Evolutionary conservation across 2,888 invertebrate genomes (phyloP).

Genomic region (Melanchra persicariae): DNA sequence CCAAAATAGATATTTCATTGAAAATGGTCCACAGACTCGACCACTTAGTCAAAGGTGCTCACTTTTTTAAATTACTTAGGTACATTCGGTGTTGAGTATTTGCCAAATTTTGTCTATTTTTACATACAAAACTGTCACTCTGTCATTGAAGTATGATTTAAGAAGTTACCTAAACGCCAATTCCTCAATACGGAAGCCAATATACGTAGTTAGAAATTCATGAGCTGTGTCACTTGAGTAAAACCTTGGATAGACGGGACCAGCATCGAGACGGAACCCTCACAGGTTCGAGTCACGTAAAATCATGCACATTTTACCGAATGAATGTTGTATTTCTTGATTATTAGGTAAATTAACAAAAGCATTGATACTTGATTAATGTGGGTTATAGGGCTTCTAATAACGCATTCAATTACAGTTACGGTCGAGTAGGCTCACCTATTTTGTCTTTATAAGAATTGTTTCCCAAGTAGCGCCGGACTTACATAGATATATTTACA

Average conservation of each 20-base stretch:
- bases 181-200: background rate
- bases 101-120: too few relatives aligned
- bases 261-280: background rate
- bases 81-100: too few relatives aligned
- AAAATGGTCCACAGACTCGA: background rate
- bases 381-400: constrained; percentile 13
- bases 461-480: background rate
- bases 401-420: constrained; percentile 28
- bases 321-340: background rate
- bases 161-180: too few relatives aligned
- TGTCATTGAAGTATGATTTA: too few relatives aligned
- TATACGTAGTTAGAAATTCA: background rate
- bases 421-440: background rate
- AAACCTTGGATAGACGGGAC: background rate
- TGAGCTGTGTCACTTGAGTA: background rate
- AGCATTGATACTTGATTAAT: constrained; percentile 1
- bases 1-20: background rate
- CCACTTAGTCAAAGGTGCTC: too few relatives aligned
- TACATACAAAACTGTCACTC: too few relatives aligned
- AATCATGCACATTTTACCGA: background rate
- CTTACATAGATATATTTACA: too few relatives aligned
- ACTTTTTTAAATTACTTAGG: too few relatives aligned
- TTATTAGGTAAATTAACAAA: background rate
- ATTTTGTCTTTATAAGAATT: background rate
- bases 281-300: background rate